Conservation (phyloP, 2,113 vertebrate genomes). For the Pseudopipra pipra region DNA sequence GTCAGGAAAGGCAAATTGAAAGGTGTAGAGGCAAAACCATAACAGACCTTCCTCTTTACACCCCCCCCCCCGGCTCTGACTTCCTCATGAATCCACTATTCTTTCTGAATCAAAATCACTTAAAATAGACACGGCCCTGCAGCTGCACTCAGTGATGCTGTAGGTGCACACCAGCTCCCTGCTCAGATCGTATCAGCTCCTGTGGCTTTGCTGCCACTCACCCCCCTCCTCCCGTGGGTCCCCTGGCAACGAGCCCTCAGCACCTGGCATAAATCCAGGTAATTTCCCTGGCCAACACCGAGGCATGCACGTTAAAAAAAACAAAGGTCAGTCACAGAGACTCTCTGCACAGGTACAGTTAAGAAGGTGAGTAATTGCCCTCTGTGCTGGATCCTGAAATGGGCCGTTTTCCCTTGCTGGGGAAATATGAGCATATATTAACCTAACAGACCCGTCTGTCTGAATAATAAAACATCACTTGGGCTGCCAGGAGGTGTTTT, state of each 20-base stretch:
- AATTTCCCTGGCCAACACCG: not conserved
- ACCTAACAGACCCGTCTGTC: not conserved
- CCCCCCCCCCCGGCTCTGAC: not conserved
- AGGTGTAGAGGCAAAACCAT: not conserved
- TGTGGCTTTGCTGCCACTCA: not conserved
- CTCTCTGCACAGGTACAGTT: not conserved
- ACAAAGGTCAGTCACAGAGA: not conserved
- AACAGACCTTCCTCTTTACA: not conserved
- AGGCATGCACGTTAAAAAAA: not conserved
- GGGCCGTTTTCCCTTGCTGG: not conserved
- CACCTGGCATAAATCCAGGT: slow-evolving; percentile 24
- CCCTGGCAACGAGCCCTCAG: not conserved
- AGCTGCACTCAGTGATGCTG: not conserved
- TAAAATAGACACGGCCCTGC: not conserved
- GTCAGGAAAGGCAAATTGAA: not conserved
- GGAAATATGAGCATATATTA: not conserved
- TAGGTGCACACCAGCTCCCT: not conserved
- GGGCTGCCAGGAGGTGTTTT: not conserved
- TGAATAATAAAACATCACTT: not conserved
- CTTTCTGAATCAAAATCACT: not conserved
- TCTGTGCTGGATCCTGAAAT: not conserved
- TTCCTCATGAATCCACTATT: not conserved
- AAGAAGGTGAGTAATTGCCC: not conserved
- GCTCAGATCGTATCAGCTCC: not conserved
- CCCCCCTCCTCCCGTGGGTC: not conserved